Conservation (phyloP, 2,113 vertebrate genomes). For the Pteruthius melanotis region DNA sequence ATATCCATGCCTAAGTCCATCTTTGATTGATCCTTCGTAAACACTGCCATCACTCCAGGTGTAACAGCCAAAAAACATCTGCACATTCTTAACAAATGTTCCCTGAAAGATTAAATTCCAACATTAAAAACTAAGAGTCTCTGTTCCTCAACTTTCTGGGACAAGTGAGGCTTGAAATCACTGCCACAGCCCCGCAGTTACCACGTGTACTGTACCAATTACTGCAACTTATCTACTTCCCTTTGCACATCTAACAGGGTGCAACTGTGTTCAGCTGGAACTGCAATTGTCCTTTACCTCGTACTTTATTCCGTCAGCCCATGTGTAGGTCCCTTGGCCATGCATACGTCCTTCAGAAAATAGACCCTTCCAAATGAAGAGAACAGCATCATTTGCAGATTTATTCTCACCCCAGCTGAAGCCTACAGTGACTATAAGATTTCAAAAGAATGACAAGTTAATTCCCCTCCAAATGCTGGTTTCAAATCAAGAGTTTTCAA, state of each 20-base stretch:
- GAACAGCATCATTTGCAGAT: not conserved
- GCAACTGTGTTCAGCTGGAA: not conserved
- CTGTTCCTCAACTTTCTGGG: not conserved
- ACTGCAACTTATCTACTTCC: not conserved
- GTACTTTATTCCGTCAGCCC: slow-evolving; percentile 82
- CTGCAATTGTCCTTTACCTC: slow-evolving; percentile 72
- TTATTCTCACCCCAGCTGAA: not conserved
- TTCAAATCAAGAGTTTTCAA: not conserved
- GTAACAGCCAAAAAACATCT: slow-evolving; percentile 75
- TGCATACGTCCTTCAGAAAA: slow-evolving; percentile 89
- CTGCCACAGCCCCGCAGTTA: not conserved
- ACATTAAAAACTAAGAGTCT: not conserved
- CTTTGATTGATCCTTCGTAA: slow-evolving; percentile 80
- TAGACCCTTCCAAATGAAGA: slow-evolving; percentile 76
- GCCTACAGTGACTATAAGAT: not conserved
- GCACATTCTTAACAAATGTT: slow-evolving; percentile 82
- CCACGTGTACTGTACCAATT: not conserved
- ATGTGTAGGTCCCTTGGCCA: slow-evolving; percentile 81
- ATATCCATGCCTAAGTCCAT: slow-evolving; percentile 79
- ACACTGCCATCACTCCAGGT: slow-evolving; percentile 84
- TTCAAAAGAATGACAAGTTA: not conserved
- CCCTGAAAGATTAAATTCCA: slow-evolving; percentile 73
- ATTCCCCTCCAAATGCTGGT: not conserved
- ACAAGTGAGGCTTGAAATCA: not conserved
- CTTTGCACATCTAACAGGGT: not conserved